Conservation (phyloP, 2,113 vertebrate species). For the Ochotona curzoniae region DNA sequence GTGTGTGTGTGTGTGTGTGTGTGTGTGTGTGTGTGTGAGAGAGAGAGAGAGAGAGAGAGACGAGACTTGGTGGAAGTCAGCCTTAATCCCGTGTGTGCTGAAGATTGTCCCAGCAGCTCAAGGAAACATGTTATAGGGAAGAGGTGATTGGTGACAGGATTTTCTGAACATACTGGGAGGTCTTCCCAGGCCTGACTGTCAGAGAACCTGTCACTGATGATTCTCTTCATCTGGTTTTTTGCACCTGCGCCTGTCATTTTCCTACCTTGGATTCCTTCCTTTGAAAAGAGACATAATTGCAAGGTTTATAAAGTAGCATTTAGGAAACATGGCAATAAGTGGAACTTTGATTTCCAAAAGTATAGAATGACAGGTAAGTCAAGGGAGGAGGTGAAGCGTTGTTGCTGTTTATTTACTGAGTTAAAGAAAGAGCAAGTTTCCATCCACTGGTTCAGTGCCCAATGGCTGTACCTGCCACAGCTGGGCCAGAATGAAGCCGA, state of each 20-base stretch:
- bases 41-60: too few species aligned
- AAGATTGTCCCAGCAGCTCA: background rate
- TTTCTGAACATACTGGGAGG: background rate
- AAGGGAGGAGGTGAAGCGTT: background rate
- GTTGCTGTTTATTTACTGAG: too few species aligned
- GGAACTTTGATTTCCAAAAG: background rate
- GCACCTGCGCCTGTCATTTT: background rate
- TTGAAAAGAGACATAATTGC: background rate
- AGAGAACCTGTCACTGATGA: background rate
- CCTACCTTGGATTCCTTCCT: background rate
- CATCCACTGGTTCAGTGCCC: too few species aligned
- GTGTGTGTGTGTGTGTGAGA: too few species aligned
- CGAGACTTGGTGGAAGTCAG: background rate
- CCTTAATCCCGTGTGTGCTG: fast-evolving
- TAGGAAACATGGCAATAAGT: constrained; percentile 4
- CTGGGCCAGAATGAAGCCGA: too few species aligned
- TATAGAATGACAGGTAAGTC: background rate
- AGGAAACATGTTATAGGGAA: background rate
- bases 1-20: too few species aligned
- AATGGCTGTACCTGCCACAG: too few species aligned
- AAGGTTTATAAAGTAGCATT: background rate
- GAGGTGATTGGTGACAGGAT: background rate
- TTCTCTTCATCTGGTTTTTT: background rate
- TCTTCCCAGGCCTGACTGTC: background rate
- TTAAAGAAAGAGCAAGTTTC: too few species aligned